Evolutionary conservation across 2,888 invertebrate species (phyloP).

Genomic region (Trissonchulus sp.): DNA sequence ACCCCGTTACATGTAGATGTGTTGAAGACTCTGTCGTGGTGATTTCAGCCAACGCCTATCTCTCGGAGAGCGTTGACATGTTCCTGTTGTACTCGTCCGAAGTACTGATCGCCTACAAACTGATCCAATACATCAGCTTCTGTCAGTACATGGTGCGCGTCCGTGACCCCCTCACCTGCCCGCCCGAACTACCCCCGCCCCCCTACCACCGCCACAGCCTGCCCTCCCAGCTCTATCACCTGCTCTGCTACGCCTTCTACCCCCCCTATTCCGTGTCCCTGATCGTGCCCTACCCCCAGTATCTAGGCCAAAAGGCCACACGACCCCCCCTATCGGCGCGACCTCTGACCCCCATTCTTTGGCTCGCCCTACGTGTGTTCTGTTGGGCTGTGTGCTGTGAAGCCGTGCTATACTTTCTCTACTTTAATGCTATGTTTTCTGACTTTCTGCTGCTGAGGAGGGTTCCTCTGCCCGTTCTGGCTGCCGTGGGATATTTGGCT

Average conservation of each 20-base stretch:
- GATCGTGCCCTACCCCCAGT: conserved; percentile 28
- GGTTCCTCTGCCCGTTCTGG: not conserved
- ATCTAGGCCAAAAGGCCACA: not conserved
- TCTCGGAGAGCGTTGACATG: not conserved
- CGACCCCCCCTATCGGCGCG: not conserved
- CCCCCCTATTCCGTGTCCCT: conserved; percentile 26
- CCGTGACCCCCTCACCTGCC: not conserved
- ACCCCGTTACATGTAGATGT: too few relatives aligned
- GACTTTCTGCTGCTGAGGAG: conserved; percentile 55
- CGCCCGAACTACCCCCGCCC: not conserved
- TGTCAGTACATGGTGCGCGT: conserved; percentile 3
- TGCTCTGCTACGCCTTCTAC: conserved; percentile 26
- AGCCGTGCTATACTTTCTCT: conserved; percentile 67
- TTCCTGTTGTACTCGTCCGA: conserved; percentile 4
- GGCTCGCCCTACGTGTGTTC: conserved; percentile 57
- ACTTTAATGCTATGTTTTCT: conserved; percentile 69
- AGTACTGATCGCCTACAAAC: conserved; percentile 31
- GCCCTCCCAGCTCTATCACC: not conserved
- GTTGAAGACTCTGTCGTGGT: too few relatives aligned
- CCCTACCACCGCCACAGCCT: not conserved
- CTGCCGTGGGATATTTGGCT: conserved; percentile 63
- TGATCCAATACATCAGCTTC: conserved; percentile 32
- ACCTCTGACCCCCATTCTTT: not conserved
- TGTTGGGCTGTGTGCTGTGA: conserved; percentile 68
- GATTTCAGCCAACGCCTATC: not conserved